phyloP scores from a whole-genome alignment of 2,888 invertebrate genomes.

The Julus scanicus region DNA sequence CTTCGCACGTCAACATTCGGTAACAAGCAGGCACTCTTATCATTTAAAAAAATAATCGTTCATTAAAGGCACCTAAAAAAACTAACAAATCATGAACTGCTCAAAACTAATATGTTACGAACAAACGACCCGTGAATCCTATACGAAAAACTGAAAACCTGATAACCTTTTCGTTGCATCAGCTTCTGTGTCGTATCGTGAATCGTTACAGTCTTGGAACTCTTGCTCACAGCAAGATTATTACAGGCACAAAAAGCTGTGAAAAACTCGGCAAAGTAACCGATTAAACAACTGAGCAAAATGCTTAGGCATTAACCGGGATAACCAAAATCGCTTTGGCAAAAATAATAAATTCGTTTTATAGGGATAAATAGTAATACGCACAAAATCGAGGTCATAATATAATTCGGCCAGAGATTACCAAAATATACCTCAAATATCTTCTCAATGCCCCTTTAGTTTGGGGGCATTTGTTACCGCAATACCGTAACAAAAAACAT shows the following conservation, averaged over 20 bases:
- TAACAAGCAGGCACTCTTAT: not conserved
- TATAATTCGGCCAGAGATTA: not conserved
- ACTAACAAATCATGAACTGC: not conserved
- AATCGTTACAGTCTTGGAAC: not conserved
- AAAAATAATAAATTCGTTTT: not conserved
- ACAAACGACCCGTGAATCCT: not conserved
- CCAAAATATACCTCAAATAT: not conserved
- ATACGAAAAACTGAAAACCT: too few species aligned
- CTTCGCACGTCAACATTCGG: not conserved
- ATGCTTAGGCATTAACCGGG: not conserved
- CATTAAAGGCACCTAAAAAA: not conserved
- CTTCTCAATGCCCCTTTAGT: not conserved
- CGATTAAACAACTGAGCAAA: not conserved
- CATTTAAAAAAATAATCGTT: slow-evolving; percentile 8
- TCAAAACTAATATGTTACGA: not conserved
- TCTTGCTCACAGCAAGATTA: not conserved
- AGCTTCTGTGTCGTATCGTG: not conserved
- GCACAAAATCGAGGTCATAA: not conserved
- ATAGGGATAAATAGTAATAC: not conserved
- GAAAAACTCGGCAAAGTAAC: not conserved
- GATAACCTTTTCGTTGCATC: not conserved
- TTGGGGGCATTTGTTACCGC: not conserved
- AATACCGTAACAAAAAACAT: not conserved
- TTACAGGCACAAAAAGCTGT: not conserved
- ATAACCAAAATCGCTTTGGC: not conserved